These are phyloP conservation scores for Nomada goodeniana DNA, from an alignment of 2,888 invertebrate species.

Conservation along the genomic window DNA sequence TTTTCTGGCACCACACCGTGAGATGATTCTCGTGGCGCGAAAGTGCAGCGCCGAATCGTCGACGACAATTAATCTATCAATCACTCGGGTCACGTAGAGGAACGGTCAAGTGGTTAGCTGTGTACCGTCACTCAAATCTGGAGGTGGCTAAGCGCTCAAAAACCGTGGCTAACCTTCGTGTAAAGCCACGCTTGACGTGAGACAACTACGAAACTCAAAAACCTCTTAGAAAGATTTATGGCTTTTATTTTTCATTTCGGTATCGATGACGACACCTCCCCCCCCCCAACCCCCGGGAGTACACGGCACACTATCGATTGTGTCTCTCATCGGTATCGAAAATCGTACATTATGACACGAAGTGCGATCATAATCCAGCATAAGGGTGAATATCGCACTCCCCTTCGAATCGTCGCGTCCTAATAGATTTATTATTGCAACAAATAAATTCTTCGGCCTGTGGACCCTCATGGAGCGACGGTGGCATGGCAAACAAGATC, in stretches of 20 bases:
- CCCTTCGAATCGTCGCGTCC: slow-evolving; percentile 74
- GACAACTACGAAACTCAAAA: slow-evolving; percentile 73
- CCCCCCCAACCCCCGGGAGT: not conserved
- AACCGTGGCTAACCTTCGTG: slow-evolving; percentile 83
- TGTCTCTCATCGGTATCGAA: not conserved
- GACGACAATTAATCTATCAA: slow-evolving; percentile 83
- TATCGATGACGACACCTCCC: slow-evolving; percentile 52
- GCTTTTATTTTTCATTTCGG: slow-evolving; percentile 58
- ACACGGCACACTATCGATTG: not conserved
- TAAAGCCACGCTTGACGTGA: slow-evolving; percentile 76
- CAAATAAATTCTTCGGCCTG: slow-evolving; percentile 83
- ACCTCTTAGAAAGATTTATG: slow-evolving; percentile 81
- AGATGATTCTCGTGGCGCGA: slow-evolving; percentile 19
- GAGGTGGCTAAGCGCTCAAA: slow-evolving; percentile 79
- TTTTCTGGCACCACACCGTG: not conserved
- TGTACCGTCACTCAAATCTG: slow-evolving; percentile 83
- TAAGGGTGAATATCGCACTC: slow-evolving; percentile 61
- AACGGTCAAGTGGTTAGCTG: slow-evolving; percentile 84
- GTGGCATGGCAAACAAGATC: slow-evolving; percentile 83
- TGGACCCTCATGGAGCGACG: slow-evolving; percentile 83
- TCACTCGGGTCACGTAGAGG: slow-evolving; percentile 75
- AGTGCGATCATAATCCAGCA: slow-evolving; percentile 17
- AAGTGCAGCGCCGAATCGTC: slow-evolving; percentile 58
- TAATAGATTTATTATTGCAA: slow-evolving; percentile 84
- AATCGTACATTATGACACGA: not conserved